Percentiles rank a stretch among this genome's conserved stretches.
These are phyloP conservation scores for Stomatorhinus walkeri DNA, from an alignment of 2,797 vertebrate species.

Conservation along the genomic window DNA sequence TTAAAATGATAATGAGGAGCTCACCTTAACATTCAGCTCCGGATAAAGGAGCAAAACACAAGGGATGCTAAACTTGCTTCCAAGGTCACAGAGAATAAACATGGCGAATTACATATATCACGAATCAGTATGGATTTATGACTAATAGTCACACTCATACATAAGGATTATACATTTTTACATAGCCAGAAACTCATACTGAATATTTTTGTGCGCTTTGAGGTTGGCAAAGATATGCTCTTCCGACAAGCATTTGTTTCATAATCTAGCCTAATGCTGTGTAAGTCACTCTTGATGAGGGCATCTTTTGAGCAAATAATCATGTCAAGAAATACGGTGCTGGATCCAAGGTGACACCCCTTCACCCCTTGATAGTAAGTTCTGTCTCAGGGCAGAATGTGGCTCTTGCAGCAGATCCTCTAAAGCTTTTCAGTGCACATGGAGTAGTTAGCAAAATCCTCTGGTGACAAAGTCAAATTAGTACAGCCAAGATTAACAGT, in stretches of 20 bases:
- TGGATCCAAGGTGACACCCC: background rate
- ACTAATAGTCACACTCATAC: background rate
- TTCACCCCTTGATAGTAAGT: background rate
- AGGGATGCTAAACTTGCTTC: background rate
- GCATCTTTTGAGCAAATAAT: background rate
- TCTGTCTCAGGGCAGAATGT: background rate
- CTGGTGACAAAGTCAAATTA: background rate
- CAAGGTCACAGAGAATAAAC: background rate
- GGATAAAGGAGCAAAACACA: background rate
- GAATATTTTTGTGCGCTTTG: background rate
- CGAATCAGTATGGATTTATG: background rate
- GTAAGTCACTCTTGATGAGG: background rate
- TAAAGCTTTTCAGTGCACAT: background rate
- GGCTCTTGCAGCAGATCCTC: background rate
- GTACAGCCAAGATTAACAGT: background rate
- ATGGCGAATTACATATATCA: background rate
- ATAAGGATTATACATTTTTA: background rate
- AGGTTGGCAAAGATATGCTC: background rate
- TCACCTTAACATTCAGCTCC: background rate
- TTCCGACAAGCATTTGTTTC: background rate
- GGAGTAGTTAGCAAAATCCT: background rate
- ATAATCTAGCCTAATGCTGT: background rate
- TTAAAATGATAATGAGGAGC: background rate
- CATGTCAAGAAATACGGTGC: background rate
- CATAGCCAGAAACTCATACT: background rate